Percentiles rank a stretch among this genome's conserved stretches.
Evolutionary conservation across 2,113 vertebrate genomes (phyloP).

Genomic region (Chamaea fasciata): DNA sequence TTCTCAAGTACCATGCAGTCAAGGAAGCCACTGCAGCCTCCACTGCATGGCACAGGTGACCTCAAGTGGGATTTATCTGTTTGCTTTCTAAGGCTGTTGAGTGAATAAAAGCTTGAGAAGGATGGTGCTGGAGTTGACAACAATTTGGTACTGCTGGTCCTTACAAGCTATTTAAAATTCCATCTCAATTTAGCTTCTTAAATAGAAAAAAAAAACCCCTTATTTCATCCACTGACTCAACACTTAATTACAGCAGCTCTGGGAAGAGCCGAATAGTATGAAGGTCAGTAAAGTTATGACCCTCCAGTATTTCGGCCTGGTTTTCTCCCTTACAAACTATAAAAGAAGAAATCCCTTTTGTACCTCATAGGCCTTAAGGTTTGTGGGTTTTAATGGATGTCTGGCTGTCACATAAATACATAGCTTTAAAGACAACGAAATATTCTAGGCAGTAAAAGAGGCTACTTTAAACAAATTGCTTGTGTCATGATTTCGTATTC

Average conservation of each 20-base stretch:
- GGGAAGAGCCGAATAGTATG: neutral
- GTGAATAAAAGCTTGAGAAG: neutral
- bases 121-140: neutral
- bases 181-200: neutral
- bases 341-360: neutral
- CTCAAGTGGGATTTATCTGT: slow-evolving; percentile 14
- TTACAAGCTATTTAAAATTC: neutral
- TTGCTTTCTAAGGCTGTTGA: neutral
- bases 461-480: slow-evolving; percentile 1
- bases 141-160: neutral
- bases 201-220: neutral
- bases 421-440: neutral
- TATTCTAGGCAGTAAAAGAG: neutral
- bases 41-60: neutral
- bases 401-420: slow-evolving; percentile 7
- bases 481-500: neutral
- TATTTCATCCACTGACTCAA: neutral
- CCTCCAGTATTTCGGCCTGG: neutral
- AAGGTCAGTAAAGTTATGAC: neutral
- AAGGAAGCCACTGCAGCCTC: neutral
- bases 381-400: neutral
- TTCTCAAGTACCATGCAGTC: neutral
- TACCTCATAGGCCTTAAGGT: neutral
- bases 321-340: neutral
- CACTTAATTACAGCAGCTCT: neutral